Base-by-base conservation (phyloP, 1,140 invertebrate species). In the Eupeodes corollae region DNA sequence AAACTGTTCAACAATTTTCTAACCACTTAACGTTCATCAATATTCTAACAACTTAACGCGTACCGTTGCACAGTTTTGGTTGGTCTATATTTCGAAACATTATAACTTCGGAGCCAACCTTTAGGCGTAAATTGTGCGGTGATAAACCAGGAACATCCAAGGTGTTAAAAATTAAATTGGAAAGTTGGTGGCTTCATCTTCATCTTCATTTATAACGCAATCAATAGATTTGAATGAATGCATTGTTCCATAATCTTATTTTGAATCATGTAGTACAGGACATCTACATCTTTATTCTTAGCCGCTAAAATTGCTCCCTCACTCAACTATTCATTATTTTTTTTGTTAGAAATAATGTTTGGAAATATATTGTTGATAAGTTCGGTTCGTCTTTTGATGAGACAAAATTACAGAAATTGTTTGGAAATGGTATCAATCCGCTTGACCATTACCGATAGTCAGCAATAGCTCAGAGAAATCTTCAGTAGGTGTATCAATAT, bases 11-110 rank as follows among this genome's bases (percentile, higher is more conserved):
- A n/a, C n/a, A n/a, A n/a, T n/a, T n/a, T n/a, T n/a, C n/a, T n/a
- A n/a, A n/a, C n/a, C n/a, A n/a, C n/a, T n/a, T n/a, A n/a, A n/a
- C n/a, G n/a, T n/a, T n/a, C 54, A 67, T 63, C 46, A 69, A 51
- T 52, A 57, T 63, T 58, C 56, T 67, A 26, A 72, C 57, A 26
- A 31, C 46, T 21, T 72, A 54, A 52, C 67, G 35, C 47, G 71
- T 73, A 31, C 68, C 69, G 53, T 70, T 73, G 53, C 60, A 73
- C 26, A 72, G 59, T 50, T 53, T 55, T 52, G 69, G 59, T 60
- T 59, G 53, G 56, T 67, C 59, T 52, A 61, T 44, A 49, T 70
- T 69, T 49, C 61, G 55, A 12, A 70, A 52, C 52, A 71, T 41
- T 19, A 69, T 63, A 15, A 69, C 54, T 46, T 67, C 56, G 54